phyloP scores from a whole-genome alignment of 2,113 vertebrate species.

The Galeopterus variegatus region DNA sequence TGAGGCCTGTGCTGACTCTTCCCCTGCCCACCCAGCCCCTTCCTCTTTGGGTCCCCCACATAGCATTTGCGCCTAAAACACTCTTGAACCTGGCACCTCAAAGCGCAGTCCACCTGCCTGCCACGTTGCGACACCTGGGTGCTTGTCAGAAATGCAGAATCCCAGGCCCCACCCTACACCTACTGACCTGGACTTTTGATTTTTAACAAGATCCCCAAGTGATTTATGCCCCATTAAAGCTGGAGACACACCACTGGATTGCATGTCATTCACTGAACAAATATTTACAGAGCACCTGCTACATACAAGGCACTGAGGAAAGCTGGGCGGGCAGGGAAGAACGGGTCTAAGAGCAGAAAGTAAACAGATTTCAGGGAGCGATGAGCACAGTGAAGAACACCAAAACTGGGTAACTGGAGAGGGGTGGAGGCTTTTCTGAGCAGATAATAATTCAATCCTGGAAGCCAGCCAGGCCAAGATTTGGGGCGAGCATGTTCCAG shows the following conservation, averaged over 20 bases:
- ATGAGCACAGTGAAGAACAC: too few relatives aligned
- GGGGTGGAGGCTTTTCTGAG: not conserved
- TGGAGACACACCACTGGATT: fast-evolving
- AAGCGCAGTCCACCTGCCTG: not conserved
- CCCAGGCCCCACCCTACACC: not conserved
- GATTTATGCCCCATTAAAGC: fast-evolving
- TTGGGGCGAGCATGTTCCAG: not conserved
- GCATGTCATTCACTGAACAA: too few relatives aligned
- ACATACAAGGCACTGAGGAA: not conserved
- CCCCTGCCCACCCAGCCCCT: not conserved
- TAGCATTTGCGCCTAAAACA: not conserved
- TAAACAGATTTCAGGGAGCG: not conserved
- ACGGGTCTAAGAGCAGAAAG: not conserved
- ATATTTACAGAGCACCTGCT: not conserved
- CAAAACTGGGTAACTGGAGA: not conserved
- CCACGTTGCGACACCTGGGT: not conserved
- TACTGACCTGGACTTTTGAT: not conserved
- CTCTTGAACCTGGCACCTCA: not conserved
- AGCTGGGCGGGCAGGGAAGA: not conserved
- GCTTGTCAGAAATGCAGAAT: not conserved
- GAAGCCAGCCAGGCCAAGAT: not conserved
- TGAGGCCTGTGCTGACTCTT: fast-evolving
- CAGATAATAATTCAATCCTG: not conserved
- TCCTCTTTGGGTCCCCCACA: fast-evolving
- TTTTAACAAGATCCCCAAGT: not conserved